Base-by-base conservation (phyloP, 2,113 vertebrate genomes). In the Lycocorax pyrrhopterus region DNA sequence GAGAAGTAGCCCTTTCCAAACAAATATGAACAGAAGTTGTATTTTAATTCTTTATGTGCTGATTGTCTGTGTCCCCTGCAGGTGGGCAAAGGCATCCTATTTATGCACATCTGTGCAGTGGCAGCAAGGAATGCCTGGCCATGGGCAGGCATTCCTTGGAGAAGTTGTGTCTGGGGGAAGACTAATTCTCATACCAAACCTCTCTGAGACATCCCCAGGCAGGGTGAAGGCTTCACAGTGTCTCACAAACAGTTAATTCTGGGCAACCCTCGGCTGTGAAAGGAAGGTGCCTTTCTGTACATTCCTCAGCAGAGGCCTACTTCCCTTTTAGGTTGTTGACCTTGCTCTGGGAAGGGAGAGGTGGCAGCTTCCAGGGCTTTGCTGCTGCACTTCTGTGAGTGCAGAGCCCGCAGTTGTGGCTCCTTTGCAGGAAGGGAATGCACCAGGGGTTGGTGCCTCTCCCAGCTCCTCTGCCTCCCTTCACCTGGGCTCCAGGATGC, bases 371-470 rank as follows among this genome's bases (percentile, higher is more conserved):
- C 41, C 8, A 5, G 22, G 33, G 35, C 19, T 88, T 85, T 81
- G 49, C 56, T 73, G 13, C 32, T 64, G 17, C 0, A 0, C 39
- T 69, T 43, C 20, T 83, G 35, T 6, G 56, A 74, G 46, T 27
- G 39, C 72, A 75, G 82, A 76, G 44, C 47, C 64, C 56, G 41
- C 18, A 49, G 32, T 4, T 64, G 49, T 1, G 1, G 21, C 12
- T 52, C 19, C 32, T n/a, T 35, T 41, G 16, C 29, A 9, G 0
- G 1, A n/a, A 76, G 17, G 32, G 16, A 30, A 3, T 3, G 7
- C 2, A 2, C 0, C 3, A 72, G 12, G 25, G 9, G 0, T 9
- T 22, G 12, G 10, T 86, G 52, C 22, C 22, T 75, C 27, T 84
- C 53, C 6, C 10, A 53, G 30, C 9, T 75, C 60, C 82, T 73